Conservation (phyloP, 1,140 invertebrate genomes). For the Drosophila varians region DNA sequence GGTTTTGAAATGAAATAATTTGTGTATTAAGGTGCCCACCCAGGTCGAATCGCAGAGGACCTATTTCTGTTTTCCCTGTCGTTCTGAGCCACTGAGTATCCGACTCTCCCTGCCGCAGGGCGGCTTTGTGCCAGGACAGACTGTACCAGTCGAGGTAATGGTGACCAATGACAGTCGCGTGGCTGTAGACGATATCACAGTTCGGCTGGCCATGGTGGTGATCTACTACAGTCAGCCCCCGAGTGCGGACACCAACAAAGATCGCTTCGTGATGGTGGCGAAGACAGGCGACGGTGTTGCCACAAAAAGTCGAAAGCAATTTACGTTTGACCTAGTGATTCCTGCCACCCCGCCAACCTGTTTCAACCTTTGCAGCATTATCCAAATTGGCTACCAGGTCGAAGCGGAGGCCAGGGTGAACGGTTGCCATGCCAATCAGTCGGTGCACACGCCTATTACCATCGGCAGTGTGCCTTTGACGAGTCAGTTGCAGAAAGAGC, state of each 20-base stretch:
- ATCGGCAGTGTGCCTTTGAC: slow-evolving; percentile 86
- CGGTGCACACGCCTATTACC: slow-evolving; percentile 83
- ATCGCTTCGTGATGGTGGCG: slow-evolving; percentile 85
- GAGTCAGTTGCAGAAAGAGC: slow-evolving; percentile 33
- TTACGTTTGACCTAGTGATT: slow-evolving; percentile 84
- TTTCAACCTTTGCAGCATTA: slow-evolving; percentile 88
- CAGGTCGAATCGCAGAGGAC: slow-evolving; percentile 56
- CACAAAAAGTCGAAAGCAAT: slow-evolving; percentile 70
- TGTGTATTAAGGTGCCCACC: slow-evolving; percentile 51
- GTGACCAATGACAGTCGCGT: slow-evolving; percentile 84
- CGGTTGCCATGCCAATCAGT: slow-evolving; percentile 84
- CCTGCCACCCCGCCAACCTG: slow-evolving; percentile 89
- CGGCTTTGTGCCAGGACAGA: slow-evolving; percentile 76
- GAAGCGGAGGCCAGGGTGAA: slow-evolving; percentile 84
- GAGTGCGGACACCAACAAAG: slow-evolving; percentile 84
- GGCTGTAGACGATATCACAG: slow-evolving; percentile 83
- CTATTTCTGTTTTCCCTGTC: slow-evolving; percentile 72
- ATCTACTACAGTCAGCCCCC: slow-evolving; percentile 84
- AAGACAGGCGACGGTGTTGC: slow-evolving; percentile 84
- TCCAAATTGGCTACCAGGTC: slow-evolving; percentile 88
- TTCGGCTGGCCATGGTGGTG: slow-evolving; percentile 84
- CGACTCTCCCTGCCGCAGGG: slow-evolving; percentile 62
- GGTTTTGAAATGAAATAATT: background rate
- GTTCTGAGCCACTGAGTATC: slow-evolving; percentile 58
- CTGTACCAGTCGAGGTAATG: slow-evolving; percentile 53